phyloP scores from a whole-genome alignment of 2,888 invertebrate genomes.

The Ornithoptera priamus region DNA sequence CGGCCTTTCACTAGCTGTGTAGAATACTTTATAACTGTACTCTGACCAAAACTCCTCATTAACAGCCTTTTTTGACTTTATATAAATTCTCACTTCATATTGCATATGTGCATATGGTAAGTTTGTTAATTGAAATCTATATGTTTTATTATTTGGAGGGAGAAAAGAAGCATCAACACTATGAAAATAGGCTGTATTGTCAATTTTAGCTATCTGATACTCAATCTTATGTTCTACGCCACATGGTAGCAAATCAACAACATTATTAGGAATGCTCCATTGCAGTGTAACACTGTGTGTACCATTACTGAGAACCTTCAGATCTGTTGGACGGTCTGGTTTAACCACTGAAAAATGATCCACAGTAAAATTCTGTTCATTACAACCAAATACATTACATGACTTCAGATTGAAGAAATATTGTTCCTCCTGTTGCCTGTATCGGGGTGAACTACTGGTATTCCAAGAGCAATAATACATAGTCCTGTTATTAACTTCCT shows the following conservation, averaged over 20 bases:
- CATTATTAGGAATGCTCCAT: slow-evolving; percentile 63
- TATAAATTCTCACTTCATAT: slow-evolving; percentile 86
- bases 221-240: slow-evolving; percentile 68
- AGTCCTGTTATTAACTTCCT: slow-evolving; percentile 37
- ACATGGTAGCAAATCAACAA: slow-evolving; percentile 56
- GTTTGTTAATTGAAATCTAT: slow-evolving; percentile 70
- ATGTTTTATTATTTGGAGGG: slow-evolving; percentile 58
- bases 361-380: slow-evolving; percentile 72
- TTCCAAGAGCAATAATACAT: slow-evolving; percentile 55
- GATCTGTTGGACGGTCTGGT: slow-evolving; percentile 54
- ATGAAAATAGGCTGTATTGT: slow-evolving; percentile 63
- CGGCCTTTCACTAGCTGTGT: slow-evolving; percentile 82
- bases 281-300: slow-evolving; percentile 62
- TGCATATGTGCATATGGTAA: slow-evolving; percentile 83
- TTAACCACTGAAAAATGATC: slow-evolving; percentile 79
- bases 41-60: slow-evolving; percentile 85
- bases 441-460: slow-evolving; percentile 57
- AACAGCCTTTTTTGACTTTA: slow-evolving; percentile 78
- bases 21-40: slow-evolving; percentile 79
- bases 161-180: slow-evolving; percentile 60
- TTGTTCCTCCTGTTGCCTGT: slow-evolving; percentile 63
- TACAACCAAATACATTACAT: slow-evolving; percentile 81
- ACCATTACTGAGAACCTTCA: slow-evolving; percentile 50
- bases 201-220: slow-evolving; percentile 73
- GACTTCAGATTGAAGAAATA: slow-evolving; percentile 82